Conservation (phyloP, 2,113 vertebrate genomes). For the Diadophis punctatus region DNA sequence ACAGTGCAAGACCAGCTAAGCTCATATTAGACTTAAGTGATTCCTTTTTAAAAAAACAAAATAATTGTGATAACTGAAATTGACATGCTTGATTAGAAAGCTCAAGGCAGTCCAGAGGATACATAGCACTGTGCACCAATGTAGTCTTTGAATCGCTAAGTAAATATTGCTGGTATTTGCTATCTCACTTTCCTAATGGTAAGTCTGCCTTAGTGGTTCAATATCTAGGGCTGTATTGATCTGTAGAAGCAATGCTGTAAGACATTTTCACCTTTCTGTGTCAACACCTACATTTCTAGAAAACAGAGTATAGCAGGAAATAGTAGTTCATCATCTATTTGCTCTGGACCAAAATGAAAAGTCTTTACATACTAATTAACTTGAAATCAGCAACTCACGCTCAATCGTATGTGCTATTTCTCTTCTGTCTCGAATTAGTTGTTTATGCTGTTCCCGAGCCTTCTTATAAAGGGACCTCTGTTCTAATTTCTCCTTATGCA, state of each 20-base stretch:
- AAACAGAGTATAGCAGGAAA: background rate
- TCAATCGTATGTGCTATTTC: slow-evolving; percentile 73
- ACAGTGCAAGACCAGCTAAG: background rate
- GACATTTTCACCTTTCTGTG: background rate
- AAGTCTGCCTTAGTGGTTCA: background rate
- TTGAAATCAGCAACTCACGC: slow-evolving; percentile 63
- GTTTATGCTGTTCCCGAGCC: slow-evolving; percentile 71
- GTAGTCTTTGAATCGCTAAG: background rate
- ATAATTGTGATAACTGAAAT: background rate
- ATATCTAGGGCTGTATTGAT: background rate
- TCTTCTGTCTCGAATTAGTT: slow-evolving; percentile 74
- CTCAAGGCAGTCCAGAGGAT: background rate
- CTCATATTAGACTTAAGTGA: background rate
- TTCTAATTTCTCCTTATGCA: slow-evolving; percentile 73
- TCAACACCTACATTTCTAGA: slow-evolving; percentile 15
- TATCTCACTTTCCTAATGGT: background rate
- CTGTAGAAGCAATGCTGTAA: background rate
- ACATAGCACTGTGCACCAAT: background rate
- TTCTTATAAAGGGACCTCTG: slow-evolving; percentile 73
- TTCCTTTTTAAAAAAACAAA: background rate
- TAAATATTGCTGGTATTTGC: background rate
- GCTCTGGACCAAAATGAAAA: background rate
- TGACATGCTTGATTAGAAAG: background rate
- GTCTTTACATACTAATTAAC: background rate
- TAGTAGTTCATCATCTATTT: background rate